These are phyloP conservation scores for Acinonyx jubatus DNA, from an alignment of 2,113 vertebrate species.

Conservation along the genomic window DNA sequence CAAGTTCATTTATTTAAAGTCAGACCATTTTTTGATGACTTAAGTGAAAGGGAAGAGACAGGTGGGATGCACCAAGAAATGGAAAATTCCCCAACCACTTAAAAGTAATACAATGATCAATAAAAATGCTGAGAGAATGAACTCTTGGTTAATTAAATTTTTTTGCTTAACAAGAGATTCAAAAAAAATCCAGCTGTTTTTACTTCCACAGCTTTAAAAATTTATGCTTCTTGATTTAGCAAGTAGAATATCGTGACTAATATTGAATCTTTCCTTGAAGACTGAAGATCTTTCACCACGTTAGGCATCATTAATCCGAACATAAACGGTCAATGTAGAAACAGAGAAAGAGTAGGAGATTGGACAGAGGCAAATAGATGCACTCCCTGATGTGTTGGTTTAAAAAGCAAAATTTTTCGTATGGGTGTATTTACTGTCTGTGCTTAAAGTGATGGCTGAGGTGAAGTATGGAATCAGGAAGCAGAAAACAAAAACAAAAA, in stretches of 20 bases:
- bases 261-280: neutral
- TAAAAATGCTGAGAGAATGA: neutral
- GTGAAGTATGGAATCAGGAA: neutral
- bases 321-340: neutral
- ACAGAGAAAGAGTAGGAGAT: neutral
- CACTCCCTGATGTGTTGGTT: neutral
- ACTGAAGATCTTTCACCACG: neutral
- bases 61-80: neutral
- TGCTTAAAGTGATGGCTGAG: neutral
- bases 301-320: neutral
- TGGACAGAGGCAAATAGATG: neutral
- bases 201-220: neutral
- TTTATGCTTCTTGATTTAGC: neutral
- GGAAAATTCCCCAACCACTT: neutral
- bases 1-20: neutral
- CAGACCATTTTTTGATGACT: neutral
- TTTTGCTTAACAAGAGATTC: constrained; percentile 15
- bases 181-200: neutral
- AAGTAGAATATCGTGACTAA: neutral
- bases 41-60: neutral
- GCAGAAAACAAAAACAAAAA: neutral
- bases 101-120: neutral
- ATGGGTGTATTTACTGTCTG: neutral
- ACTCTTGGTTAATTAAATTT: constrained; percentile 20
- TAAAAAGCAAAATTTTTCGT: neutral